Evolutionary conservation across 1,140 invertebrate genomes (phyloP).

Genomic region (Drosophila sp.): DNA sequence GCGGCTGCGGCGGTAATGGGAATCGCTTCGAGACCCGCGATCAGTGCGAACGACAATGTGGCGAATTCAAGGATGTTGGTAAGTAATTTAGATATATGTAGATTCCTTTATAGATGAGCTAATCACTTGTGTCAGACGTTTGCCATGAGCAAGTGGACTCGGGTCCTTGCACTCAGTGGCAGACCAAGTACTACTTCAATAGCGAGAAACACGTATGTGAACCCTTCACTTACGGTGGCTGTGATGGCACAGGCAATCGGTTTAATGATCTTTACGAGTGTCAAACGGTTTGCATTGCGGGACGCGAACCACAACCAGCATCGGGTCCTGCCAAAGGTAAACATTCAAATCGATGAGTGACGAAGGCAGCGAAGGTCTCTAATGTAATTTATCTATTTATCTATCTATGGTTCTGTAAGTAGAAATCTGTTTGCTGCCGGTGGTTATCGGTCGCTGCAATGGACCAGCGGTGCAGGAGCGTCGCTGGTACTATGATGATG

Average conservation of each 20-base stretch:
- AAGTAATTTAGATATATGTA: conserved; percentile 56
- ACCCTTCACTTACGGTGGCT: conserved; percentile 92
- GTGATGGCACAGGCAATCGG: conserved; percentile 93
- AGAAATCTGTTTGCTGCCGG: conserved; percentile 87
- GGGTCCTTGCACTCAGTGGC: conserved; percentile 88
- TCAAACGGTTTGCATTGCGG: conserved; percentile 85
- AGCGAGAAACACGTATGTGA: conserved; percentile 84
- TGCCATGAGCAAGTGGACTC: conserved; percentile 86
- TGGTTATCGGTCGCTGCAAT: conserved; percentile 89
- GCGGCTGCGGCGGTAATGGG: conserved; percentile 92
- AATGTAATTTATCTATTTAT: conserved; percentile 16
- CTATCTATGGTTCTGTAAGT: conserved; percentile 56
- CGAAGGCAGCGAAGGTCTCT: conserved; percentile 13
- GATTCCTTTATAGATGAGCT: conserved; percentile 24
- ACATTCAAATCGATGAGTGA: neutral
- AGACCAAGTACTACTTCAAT: conserved; percentile 89
- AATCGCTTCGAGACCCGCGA: conserved; percentile 92
- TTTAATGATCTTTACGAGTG: conserved; percentile 90
- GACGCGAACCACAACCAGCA: conserved; percentile 60
- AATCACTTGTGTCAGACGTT: conserved; percentile 84
- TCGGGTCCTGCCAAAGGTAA: conserved; percentile 66
- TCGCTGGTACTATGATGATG: conserved; percentile 92
- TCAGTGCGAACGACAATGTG: conserved; percentile 91
- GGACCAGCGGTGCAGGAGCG: conserved; percentile 84
- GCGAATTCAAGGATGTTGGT: conserved; percentile 89